These are phyloP conservation scores for Nemopilema nomurai DNA, from an alignment of 30 jellyfish, hydroid and myxozoan species.

Conservation along the genomic window DNA sequence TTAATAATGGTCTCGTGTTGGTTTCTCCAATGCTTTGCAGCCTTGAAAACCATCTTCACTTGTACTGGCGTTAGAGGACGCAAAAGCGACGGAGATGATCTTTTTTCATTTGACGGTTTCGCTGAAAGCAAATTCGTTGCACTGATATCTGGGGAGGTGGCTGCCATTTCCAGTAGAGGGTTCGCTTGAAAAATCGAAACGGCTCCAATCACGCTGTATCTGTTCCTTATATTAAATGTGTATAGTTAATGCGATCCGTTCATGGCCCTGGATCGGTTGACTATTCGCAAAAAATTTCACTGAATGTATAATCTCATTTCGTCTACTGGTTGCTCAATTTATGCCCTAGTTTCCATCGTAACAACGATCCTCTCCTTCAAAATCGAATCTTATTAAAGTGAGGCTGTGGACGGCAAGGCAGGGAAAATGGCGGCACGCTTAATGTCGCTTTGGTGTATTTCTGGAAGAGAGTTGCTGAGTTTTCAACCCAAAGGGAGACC, in stretches of 20 bases:
- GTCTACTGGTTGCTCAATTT: background rate
- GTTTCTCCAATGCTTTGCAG: slow-evolving; percentile 85
- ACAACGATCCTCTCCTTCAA: background rate
- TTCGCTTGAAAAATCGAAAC: too few relatives aligned
- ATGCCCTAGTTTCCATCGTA: background rate
- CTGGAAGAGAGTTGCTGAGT: background rate
- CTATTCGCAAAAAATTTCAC: too few relatives aligned
- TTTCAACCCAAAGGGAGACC: background rate
- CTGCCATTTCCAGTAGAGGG: background rate
- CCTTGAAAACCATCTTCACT: slow-evolving; percentile 59
- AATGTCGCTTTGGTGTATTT: background rate
- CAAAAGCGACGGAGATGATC: background rate
- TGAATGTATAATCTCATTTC: background rate
- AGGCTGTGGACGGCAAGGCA: background rate
- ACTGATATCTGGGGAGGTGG: background rate
- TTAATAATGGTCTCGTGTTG: slow-evolving; percentile 71
- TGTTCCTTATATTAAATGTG: too few relatives aligned
- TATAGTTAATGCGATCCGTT: too few relatives aligned
- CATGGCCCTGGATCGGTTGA: too few relatives aligned
- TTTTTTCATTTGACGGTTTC: background rate
- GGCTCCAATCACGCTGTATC: too few relatives aligned
- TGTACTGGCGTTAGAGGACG: slow-evolving; percentile 60
- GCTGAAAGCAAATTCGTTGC: background rate
- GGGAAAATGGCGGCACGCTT: slow-evolving; percentile 14
- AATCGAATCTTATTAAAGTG: background rate